phyloP scores from a whole-genome alignment of 2,888 invertebrate genomes.

The Pseudoips prasinana region DNA sequence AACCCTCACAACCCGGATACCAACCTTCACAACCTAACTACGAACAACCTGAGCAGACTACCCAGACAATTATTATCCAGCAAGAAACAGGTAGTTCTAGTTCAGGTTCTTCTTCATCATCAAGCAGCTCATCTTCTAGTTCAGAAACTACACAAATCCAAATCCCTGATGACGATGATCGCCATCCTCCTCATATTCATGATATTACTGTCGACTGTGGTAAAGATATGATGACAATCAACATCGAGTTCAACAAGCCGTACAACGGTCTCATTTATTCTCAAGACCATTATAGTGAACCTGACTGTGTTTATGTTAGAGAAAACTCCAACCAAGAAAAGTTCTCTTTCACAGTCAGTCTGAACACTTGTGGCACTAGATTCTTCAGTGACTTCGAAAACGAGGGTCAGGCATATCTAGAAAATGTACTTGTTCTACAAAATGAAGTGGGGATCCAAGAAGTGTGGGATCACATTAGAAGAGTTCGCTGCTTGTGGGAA shows the following conservation, averaged over 20 bases:
- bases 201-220: slow-evolving; percentile 89
- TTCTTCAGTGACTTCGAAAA: slow-evolving; percentile 90
- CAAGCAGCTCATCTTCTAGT: slow-evolving; percentile 3
- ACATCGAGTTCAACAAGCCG: slow-evolving; percentile 88
- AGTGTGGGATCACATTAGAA: slow-evolving; percentile 90
- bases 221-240: slow-evolving; percentile 91
- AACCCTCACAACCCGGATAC: slow-evolving; percentile 37
- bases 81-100: slow-evolving; percentile 6
- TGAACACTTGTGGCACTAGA: slow-evolving; percentile 90
- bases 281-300: slow-evolving; percentile 86
- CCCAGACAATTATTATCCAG: slow-evolving; percentile 18
- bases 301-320: slow-evolving; percentile 87
- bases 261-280: slow-evolving; percentile 92
- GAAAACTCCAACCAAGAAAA: slow-evolving; percentile 86
- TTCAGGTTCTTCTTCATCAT: slow-evolving; percentile 9
- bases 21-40: slow-evolving; percentile 38
- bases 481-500: slow-evolving; percentile 91
- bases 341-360: slow-evolving; percentile 87
- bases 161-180: slow-evolving; percentile 79
- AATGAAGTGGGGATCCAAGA: slow-evolving; percentile 89
- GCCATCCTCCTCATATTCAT: slow-evolving; percentile 89
- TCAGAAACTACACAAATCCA: slow-evolving; percentile 26
- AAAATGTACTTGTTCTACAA: slow-evolving; percentile 89
- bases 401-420: slow-evolving; percentile 89
- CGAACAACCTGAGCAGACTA: slow-evolving; percentile 29